Conservation (phyloP, 2,888 invertebrate genomes). For the Gerris lacustris region DNA sequence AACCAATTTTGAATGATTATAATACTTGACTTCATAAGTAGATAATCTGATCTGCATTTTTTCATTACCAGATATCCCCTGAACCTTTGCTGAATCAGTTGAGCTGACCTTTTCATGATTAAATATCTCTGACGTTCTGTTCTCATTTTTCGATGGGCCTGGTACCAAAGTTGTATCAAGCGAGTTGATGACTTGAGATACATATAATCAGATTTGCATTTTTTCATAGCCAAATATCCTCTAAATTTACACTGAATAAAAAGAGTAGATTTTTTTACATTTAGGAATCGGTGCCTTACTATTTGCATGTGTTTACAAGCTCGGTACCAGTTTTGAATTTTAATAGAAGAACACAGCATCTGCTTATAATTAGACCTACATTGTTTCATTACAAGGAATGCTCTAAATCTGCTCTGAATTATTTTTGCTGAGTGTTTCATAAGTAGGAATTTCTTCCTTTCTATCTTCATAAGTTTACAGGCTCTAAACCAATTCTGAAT, state of each 20-base stretch:
- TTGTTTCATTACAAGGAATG: no score
- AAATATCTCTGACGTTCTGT: neutral
- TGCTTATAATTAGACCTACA: no score
- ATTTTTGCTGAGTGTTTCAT: no score
- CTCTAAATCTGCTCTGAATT: no score
- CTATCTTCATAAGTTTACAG: no score
- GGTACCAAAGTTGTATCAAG: conserved; percentile 18
- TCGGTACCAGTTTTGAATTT: conserved; percentile 1
- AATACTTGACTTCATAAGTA: conserved; percentile 22
- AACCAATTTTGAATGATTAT: conserved; percentile 10
- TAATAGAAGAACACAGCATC: neutral
- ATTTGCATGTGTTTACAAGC: conserved; percentile 13
- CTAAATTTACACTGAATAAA: conserved; percentile 18
- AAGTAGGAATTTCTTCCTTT: conserved; percentile 25
- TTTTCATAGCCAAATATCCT: conserved; percentile 9
- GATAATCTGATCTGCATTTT: neutral
- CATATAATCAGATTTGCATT: conserved; percentile 8
- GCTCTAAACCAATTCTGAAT: no score
- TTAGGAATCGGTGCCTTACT: conserved; percentile 9
- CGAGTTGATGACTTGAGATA: conserved; percentile 8
- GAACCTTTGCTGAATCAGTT: conserved; percentile 15
- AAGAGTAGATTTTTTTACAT: conserved; percentile 11
- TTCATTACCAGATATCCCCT: conserved; percentile 5
- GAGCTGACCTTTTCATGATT: neutral
- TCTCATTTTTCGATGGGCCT: neutral